These are phyloP conservation scores for Muscidifurax raptorellus DNA, from an alignment of 1,140 invertebrate species.

Conservation along the genomic window DNA sequence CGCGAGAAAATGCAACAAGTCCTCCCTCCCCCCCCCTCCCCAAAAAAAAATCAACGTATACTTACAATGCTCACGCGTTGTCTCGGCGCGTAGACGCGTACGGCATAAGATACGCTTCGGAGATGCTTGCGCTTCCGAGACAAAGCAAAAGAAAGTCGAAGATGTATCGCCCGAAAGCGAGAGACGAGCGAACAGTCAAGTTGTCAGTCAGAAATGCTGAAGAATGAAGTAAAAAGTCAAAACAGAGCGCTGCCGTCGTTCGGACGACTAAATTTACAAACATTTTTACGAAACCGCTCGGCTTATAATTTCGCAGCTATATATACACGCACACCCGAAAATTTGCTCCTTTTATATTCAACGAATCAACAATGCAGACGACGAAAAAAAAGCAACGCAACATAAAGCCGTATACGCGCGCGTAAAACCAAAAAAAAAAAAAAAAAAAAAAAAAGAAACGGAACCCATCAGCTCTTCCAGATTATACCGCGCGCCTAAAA, in stretches of 20 bases:
- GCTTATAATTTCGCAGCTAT: background rate
- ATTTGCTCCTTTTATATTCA: too few relatives aligned
- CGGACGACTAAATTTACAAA: slow-evolving; percentile 6
- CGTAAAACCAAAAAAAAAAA: background rate
- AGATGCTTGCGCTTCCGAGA: background rate
- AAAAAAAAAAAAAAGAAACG: slow-evolving; percentile 8
- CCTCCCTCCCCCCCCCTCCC: too few relatives aligned
- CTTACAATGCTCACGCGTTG: background rate
- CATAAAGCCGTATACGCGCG: too few relatives aligned
- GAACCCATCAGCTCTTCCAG: background rate
- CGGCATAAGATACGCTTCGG: background rate
- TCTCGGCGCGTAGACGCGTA: background rate
- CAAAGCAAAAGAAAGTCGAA: slow-evolving; percentile 27
- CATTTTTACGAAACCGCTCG: background rate
- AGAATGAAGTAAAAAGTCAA: slow-evolving; percentile 31
- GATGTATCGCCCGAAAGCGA: slow-evolving; percentile 18
- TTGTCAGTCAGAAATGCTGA: slow-evolving; percentile 40
- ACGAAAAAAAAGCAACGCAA: background rate
- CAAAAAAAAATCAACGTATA: background rate
- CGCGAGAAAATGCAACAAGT: background rate
- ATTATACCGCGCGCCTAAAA: background rate
- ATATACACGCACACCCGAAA: too few relatives aligned
- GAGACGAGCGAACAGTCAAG: slow-evolving; percentile 8
- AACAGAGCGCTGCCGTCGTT: background rate
- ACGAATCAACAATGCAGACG: too few relatives aligned